These are phyloP conservation scores for Cecidostiba fungosa DNA, from an alignment of 2,888 invertebrate species.

Conservation along the genomic window DNA sequence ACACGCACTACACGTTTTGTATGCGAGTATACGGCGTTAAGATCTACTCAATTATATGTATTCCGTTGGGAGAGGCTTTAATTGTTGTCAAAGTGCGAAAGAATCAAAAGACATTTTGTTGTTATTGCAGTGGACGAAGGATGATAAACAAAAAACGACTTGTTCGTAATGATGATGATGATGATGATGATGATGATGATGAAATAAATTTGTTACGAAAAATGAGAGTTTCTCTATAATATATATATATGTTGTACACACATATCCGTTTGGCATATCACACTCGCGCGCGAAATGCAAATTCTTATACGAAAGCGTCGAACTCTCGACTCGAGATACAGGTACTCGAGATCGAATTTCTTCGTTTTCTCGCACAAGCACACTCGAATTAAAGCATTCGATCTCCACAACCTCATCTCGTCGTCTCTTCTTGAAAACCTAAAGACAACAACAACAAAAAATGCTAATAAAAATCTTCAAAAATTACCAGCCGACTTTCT, in stretches of 20 bases:
- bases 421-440: slow-evolving; percentile 49
- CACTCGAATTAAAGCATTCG: slow-evolving; percentile 40
- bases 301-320: background rate
- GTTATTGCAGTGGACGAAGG: slow-evolving; percentile 24
- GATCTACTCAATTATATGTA: slow-evolving; percentile 37
- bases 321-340: background rate
- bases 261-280: background rate
- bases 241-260: background rate
- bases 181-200: background rate
- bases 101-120: slow-evolving; percentile 5
- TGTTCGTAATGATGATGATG: background rate
- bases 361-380: background rate
- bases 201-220: background rate
- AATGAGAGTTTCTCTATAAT: background rate
- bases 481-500: slow-evolving; percentile 23
- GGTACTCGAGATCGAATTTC: background rate
- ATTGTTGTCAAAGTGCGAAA: slow-evolving; percentile 23
- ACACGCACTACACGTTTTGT: background rate
- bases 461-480: slow-evolving; percentile 62
- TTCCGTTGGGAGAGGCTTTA: slow-evolving; percentile 50
- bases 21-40: slow-evolving; percentile 12
- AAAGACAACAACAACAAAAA: slow-evolving; percentile 42
- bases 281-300: background rate
- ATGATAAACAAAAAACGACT: background rate
- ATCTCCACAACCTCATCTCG: slow-evolving; percentile 37